Evolutionary conservation across 1,140 invertebrate species (phyloP).

Genomic region (Saccostrea cuccullata): DNA sequence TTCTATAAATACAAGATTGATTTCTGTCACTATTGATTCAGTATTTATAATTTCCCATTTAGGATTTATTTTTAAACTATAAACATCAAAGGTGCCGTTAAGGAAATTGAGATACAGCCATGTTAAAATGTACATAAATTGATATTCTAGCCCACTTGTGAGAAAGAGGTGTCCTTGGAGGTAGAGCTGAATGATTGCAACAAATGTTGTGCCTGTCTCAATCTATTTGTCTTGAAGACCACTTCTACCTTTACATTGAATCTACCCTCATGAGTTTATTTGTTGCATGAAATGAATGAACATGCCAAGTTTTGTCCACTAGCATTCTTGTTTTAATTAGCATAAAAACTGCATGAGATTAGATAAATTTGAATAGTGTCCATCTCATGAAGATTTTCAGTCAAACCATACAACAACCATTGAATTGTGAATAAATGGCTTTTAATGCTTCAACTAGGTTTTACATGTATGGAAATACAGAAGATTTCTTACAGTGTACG

Average conservation of each 20-base stretch:
- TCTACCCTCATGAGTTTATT: neutral
- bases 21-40: neutral
- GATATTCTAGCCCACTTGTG: slow-evolving; percentile 8
- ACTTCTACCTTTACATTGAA: neutral
- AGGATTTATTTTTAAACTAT: neutral
- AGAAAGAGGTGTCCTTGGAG: neutral
- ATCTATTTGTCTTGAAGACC: neutral
- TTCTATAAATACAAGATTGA: neutral
- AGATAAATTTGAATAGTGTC: too few species aligned
- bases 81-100: neutral
- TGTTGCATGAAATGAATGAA: neutral
- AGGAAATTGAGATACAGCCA: neutral
- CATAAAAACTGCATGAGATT: too few species aligned
- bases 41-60: neutral
- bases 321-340: neutral
- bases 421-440: too few species aligned
- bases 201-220: neutral
- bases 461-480: too few species aligned
- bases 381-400: too few species aligned
- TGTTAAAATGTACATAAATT: neutral
- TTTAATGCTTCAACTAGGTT: too few species aligned
- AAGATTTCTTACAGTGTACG: too few species aligned
- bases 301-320: neutral
- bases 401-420: too few species aligned
- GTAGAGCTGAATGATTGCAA: neutral